These are phyloP conservation scores for Catocala fraxini DNA, from an alignment of 2,888 invertebrate genomes.

Conservation along the genomic window DNA sequence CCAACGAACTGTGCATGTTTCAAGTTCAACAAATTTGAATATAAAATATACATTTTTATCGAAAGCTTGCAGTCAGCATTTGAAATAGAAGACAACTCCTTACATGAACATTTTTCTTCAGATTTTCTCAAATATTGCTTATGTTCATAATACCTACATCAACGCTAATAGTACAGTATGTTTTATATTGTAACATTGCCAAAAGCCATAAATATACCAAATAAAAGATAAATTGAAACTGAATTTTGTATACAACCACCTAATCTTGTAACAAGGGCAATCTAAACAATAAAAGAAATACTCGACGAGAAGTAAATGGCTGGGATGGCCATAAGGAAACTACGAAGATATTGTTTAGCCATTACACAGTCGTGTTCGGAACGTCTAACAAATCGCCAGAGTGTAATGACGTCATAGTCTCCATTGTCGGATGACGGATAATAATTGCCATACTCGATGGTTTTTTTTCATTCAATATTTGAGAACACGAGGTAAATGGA, in stretches of 20 bases:
- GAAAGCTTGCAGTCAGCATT: too few relatives aligned
- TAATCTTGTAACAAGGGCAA: constrained; percentile 10
- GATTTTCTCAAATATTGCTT: background rate
- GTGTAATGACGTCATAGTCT: constrained; percentile 20
- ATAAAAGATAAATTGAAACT: background rate
- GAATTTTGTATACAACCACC: background rate
- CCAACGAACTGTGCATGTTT: too few relatives aligned
- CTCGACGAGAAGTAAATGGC: constrained; percentile 14
- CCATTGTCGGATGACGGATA: background rate
- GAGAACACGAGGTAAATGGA: too few relatives aligned
- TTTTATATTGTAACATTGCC: background rate
- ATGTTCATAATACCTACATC: background rate
- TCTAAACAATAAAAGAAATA: constrained; percentile 18
- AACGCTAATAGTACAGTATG: background rate
- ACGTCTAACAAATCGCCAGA: constrained; percentile 27
- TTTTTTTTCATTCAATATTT: too few relatives aligned
- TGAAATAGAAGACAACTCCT: too few relatives aligned
- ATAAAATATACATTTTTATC: too few relatives aligned
- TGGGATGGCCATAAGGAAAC: constrained; percentile 18
- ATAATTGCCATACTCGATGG: background rate
- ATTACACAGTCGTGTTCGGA: constrained; percentile 15
- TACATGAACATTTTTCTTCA: too few relatives aligned
- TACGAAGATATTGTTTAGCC: constrained; percentile 16
- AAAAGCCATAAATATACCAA: background rate
- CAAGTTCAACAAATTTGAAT: too few relatives aligned